Conservation (phyloP, 2,797 vertebrate genomes). For the Brachyrhaphis roseni region DNA sequence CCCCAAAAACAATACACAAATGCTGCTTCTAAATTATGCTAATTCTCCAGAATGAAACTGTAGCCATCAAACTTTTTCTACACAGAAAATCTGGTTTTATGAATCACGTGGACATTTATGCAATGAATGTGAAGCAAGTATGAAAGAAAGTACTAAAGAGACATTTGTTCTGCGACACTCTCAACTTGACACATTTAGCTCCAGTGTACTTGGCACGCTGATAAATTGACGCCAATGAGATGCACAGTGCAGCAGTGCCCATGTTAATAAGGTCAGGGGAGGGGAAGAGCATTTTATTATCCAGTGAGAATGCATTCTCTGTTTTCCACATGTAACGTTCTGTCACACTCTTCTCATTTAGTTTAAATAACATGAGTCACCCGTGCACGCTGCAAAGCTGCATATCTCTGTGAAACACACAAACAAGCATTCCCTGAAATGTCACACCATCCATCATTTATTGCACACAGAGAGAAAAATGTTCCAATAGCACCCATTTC, state of each 20-base stretch:
- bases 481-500: conserved; percentile 18
- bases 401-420: conserved; percentile 45
- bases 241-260: conserved; percentile 12
- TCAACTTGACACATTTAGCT: neutral
- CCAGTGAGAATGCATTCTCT: conserved; percentile 20
- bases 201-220: conserved; percentile 11
- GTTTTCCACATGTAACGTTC: conserved; percentile 46
- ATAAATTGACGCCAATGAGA: conserved; percentile 39
- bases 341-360: conserved; percentile 48
- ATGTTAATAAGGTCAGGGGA: conserved; percentile 57
- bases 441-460: conserved; percentile 72
- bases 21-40: neutral
- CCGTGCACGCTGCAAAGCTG: conserved; percentile 27
- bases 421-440: conserved; percentile 62
- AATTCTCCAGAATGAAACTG: neutral
- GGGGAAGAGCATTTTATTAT: conserved; percentile 27
- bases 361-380: conserved; percentile 22
- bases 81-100: neutral
- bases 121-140: neutral
- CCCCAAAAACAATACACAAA: neutral
- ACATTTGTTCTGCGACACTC: conserved; percentile 4
- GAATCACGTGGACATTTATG: neutral
- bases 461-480: conserved; percentile 44
- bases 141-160: neutral
- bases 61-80: neutral